Conservation (phyloP, 2,888 invertebrate genomes). For the Lochmaea capreae region DNA sequence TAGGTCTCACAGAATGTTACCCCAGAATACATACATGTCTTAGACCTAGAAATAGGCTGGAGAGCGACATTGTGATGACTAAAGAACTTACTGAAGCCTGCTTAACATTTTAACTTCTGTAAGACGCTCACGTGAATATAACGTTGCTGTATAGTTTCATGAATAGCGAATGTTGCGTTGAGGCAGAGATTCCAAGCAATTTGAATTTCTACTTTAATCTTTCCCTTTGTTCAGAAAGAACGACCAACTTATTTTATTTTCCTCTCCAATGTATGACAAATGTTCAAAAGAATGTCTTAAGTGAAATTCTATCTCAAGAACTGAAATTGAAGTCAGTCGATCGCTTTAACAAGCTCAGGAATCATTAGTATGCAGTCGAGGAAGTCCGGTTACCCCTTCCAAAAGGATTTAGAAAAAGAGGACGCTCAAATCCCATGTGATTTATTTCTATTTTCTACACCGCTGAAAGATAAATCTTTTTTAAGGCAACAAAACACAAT, state of each 20-base stretch:
- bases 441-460: constrained; percentile 38
- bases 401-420: constrained; percentile 15
- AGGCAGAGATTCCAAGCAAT: too few species aligned
- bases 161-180: too few species aligned
- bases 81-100: too few species aligned
- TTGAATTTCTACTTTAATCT: too few species aligned
- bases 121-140: too few species aligned
- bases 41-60: too few species aligned
- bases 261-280: neutral
- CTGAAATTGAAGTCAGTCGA: constrained; percentile 14
- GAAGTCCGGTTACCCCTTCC: neutral
- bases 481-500: constrained; percentile 24
- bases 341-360: constrained; percentile 7
- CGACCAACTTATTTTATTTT: neutral
- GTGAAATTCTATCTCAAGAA: constrained; percentile 18
- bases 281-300: constrained; percentile 1
- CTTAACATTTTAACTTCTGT: too few species aligned
- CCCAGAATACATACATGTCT: too few species aligned
- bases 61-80: too few species aligned
- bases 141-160: too few species aligned
- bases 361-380: constrained; percentile 19
- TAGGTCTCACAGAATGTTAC: too few species aligned
- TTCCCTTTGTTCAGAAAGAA: neutral
- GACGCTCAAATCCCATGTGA: constrained; percentile 36
- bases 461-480: constrained; percentile 37